These are phyloP conservation scores for Protophormia terraenovae DNA, from an alignment of 2,888 invertebrate species.

Conservation along the genomic window DNA sequence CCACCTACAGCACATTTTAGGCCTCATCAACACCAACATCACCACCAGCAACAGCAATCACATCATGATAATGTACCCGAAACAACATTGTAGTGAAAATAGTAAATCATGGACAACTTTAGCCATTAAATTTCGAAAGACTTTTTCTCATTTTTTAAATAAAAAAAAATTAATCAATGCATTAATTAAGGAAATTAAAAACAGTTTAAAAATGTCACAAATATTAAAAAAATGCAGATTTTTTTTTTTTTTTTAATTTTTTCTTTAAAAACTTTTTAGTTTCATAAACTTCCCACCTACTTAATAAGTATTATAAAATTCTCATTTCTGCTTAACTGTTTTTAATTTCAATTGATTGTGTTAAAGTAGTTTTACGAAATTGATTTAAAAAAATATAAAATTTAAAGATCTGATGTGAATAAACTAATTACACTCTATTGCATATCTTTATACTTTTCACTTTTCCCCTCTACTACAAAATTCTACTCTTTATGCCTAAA, in stretches of 20 bases:
- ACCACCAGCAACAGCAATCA: conserved; percentile 44
- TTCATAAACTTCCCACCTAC: no score
- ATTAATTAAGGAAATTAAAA: no score
- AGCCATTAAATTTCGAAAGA: not conserved
- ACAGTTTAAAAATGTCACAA: not conserved
- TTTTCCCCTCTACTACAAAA: not conserved
- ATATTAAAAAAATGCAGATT: no score
- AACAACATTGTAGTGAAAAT: conserved; percentile 76
- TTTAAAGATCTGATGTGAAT: not conserved
- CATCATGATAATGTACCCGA: conserved; percentile 78
- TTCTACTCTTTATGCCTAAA: conserved; percentile 12
- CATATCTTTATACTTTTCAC: conserved; percentile 26
- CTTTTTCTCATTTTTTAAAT: not conserved
- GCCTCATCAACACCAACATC: conserved; percentile 48
- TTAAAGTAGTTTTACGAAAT: not conserved
- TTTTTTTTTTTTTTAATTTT: no score
- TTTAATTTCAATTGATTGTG: not conserved
- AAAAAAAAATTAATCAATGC: no score
- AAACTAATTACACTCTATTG: conserved; percentile 17
- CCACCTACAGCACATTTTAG: conserved; percentile 43
- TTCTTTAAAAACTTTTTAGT: no score
- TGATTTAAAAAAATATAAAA: no score
- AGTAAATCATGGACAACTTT: no score
- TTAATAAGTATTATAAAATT: no score
- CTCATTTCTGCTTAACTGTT: not conserved